Evolutionary conservation across 2,888 invertebrate species (phyloP), one percentile per base, ranked within the genome.

Genomic region (Caenorhabditis plicata): DNA sequence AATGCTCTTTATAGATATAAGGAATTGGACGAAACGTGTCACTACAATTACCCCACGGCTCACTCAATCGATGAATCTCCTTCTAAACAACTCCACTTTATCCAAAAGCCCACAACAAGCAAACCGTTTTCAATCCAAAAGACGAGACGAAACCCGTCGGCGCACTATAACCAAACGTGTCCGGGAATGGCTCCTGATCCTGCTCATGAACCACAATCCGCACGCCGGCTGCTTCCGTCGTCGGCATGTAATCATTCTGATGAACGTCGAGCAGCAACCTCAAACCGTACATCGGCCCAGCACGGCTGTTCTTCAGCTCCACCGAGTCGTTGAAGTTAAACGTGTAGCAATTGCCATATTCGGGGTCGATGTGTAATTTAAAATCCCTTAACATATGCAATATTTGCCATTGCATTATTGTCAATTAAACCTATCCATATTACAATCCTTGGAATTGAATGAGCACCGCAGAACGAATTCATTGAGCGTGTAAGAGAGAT

Each of bases 281-380:
- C 17, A 80, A 60, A 36, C 74, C 73, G 45, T 72, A 72, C 68
- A 71, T 71, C 9, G 73, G 73, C 13, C 73, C 78, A n/a, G 80
- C 78, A 39, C 79, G 41, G 29, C 64, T 74, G 52, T 76, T 80
- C 32, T 69, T 75, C 52, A 78, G 36, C 27, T 74, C 69, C 1
- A 78, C 75, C 0, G 75, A 74, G 36, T 75, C 72, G 46, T 80
- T 80, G 62, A 75, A 81, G 46, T 81, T 81, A 57, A 81, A 80
- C 5, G 79, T 81, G 56, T 75, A 80, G 49, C 80, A 80, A 52
- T 81, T 81, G 5, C 80, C 80, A 47, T 73, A 81, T 45, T 78
- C 77, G 1, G 80, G 80, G 45, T 80, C 80, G 47, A 79, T 66
- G 39, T 81, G 80, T 13, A 81, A 56, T 62, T 74, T 72, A 56